phyloP scores from a whole-genome alignment of 2,113 vertebrate genomes.

The Poeciliopsis occidentalis region DNA sequence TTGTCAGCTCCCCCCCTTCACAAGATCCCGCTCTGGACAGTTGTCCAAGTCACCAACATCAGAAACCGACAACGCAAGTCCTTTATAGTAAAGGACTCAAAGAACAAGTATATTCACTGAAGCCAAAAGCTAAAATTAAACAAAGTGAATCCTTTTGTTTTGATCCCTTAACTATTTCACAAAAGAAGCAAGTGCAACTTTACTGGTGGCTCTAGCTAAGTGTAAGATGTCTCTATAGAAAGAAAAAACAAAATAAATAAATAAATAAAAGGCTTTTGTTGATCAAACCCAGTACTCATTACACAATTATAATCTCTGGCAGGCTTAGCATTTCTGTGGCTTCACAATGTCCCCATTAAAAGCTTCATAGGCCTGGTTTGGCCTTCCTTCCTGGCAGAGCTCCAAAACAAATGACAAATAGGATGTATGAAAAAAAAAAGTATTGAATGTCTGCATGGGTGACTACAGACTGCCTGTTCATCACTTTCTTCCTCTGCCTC shows the following conservation, averaged over 20 bases:
- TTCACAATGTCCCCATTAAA: constrained; percentile 8
- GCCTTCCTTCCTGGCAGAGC: constrained; percentile 4
- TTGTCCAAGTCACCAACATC: no score
- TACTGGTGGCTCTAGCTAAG: neutral
- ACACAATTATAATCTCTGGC: neutral
- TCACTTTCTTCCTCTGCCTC: constrained; percentile 40
- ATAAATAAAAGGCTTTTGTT: neutral
- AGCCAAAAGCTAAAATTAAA: neutral
- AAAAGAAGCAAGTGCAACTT: neutral
- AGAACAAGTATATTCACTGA: neutral
- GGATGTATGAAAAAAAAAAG: constrained; percentile 9
- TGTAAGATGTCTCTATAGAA: neutral
- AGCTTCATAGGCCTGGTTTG: constrained; percentile 6
- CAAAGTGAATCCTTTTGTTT: neutral
- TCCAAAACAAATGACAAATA: constrained; percentile 21
- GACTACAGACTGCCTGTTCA: constrained; percentile 48
- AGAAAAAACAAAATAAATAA: no score
- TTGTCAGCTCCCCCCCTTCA: no score
- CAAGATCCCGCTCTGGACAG: no score
- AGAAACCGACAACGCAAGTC: neutral
- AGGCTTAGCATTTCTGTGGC: constrained; percentile 3
- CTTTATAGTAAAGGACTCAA: neutral
- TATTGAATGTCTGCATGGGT: constrained; percentile 36
- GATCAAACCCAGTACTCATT: neutral
- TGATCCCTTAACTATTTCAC: neutral